These are phyloP conservation scores for Chrysomela aeneicollis DNA, from an alignment of 2,888 invertebrate genomes.

Conservation along the genomic window DNA sequence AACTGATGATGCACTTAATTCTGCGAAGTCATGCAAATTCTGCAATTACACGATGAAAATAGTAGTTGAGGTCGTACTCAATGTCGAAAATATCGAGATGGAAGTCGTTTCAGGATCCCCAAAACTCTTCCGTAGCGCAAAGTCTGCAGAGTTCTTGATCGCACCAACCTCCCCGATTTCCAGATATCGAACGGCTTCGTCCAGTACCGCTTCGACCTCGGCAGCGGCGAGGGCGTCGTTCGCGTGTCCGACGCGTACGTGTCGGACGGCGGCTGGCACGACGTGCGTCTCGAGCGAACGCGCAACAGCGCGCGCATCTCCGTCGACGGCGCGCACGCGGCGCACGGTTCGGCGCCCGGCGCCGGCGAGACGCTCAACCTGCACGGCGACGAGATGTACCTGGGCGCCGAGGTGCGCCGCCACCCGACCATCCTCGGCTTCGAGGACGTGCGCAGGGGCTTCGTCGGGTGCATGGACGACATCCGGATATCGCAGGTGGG, in stretches of 20 bases:
- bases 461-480: slow-evolving; percentile 91
- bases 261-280: slow-evolving; percentile 89
- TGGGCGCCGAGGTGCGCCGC: slow-evolving; percentile 83
- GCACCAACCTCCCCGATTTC: too few relatives aligned
- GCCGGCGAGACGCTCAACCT: slow-evolving; percentile 85
- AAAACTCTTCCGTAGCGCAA: too few relatives aligned
- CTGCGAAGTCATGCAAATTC: too few relatives aligned
- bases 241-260: slow-evolving; percentile 78
- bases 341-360: slow-evolving; percentile 81
- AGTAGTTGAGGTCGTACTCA: too few relatives aligned
- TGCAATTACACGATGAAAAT: too few relatives aligned
- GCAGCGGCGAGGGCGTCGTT: slow-evolving; percentile 87
- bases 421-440: slow-evolving; percentile 75
- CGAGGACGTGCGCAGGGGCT: slow-evolving; percentile 81
- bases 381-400: slow-evolving; percentile 81
- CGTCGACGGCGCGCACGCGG: slow-evolving; percentile 78
- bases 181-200: slow-evolving; percentile 82
- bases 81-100: too few relatives aligned
- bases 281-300: slow-evolving; percentile 79
- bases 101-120: too few relatives aligned
- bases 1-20: too few relatives aligned
- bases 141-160: too few relatives aligned
- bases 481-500: slow-evolving; percentile 69
- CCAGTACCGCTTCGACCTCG: slow-evolving; percentile 91
- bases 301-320: slow-evolving; percentile 80